These are phyloP conservation scores for Tetrao urogallus DNA, from an alignment of 2,113 vertebrate genomes.

Conservation along the genomic window DNA sequence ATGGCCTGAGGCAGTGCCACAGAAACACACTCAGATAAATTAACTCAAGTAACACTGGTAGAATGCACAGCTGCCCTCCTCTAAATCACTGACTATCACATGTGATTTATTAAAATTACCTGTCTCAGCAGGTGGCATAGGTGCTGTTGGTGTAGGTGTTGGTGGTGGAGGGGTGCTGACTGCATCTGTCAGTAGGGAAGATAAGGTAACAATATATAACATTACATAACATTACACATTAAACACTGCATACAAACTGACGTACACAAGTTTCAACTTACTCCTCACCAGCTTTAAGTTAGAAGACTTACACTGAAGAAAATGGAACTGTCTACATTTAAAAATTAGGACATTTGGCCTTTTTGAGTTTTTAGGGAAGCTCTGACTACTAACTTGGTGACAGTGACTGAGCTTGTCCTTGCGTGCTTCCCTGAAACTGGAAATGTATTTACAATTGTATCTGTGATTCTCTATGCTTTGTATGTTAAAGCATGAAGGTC, in stretches of 20 bases:
- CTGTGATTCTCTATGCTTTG: not conserved
- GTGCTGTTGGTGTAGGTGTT: not conserved
- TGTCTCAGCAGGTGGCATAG: not conserved
- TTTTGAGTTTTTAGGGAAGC: not conserved
- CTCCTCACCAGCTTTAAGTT: not conserved
- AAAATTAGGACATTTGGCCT: accelerated
- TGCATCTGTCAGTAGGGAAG: constrained; percentile 26
- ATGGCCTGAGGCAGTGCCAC: not conserved
- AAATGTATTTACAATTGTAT: not conserved
- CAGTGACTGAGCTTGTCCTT: not conserved
- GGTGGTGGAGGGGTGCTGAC: not conserved
- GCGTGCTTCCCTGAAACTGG: not conserved
- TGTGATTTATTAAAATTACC: constrained; percentile 5
- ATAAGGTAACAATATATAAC: not conserved
- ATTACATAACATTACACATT: not conserved
- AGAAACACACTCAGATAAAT: not conserved
- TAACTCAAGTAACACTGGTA: not conserved
- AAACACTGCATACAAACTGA: not conserved
- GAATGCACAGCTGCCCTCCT: not conserved
- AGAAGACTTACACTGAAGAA: not conserved
- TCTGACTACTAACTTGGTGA: not conserved
- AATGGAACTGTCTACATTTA: not conserved
- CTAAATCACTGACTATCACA: not conserved
- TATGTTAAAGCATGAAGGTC: not conserved
- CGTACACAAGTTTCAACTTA: not conserved